Conservation (phyloP, 2,888 invertebrate species). For the Epinotia bilunana region DNA sequence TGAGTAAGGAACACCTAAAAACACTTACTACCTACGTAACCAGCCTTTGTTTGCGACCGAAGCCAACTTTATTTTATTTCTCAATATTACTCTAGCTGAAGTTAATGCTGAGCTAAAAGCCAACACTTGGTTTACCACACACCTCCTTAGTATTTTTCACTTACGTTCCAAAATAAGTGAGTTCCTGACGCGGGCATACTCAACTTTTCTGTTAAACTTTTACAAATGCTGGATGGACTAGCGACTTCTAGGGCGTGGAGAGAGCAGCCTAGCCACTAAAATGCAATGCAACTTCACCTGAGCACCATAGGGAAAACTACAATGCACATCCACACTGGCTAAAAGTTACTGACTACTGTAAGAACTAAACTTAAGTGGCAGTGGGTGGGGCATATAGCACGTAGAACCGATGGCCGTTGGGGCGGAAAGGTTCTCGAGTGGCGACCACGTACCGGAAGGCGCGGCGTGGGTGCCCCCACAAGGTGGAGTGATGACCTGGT, state of each 20-base stretch:
- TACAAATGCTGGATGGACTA: constrained; percentile 30
- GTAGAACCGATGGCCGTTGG: no score
- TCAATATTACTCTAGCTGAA: constrained; percentile 4
- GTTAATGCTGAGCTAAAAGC: constrained; percentile 23
- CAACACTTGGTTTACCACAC: constrained; percentile 20
- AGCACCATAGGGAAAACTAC: no score
- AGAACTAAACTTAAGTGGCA: no score
- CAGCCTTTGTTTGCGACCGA: neutral
- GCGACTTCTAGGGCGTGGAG: constrained; percentile 2
- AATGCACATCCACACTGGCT: no score
- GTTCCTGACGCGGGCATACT: constrained; percentile 32
- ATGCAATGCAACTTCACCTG: neutral
- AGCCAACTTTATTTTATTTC: constrained; percentile 10
- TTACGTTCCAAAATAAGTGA: constrained; percentile 39
- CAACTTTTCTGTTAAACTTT: constrained; percentile 45
- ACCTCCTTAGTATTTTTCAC: constrained; percentile 42
- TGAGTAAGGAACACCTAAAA: neutral
- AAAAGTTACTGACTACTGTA: no score
- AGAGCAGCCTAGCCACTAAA: constrained; percentile 3
- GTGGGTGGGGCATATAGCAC: no score
- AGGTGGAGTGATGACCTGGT: no score
- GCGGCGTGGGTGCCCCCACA: no score
- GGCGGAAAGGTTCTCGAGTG: no score
- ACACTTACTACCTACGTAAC: neutral
- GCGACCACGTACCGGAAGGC: no score